Conservation (phyloP, 2,888 invertebrate species). For the Elegia similella region DNA sequence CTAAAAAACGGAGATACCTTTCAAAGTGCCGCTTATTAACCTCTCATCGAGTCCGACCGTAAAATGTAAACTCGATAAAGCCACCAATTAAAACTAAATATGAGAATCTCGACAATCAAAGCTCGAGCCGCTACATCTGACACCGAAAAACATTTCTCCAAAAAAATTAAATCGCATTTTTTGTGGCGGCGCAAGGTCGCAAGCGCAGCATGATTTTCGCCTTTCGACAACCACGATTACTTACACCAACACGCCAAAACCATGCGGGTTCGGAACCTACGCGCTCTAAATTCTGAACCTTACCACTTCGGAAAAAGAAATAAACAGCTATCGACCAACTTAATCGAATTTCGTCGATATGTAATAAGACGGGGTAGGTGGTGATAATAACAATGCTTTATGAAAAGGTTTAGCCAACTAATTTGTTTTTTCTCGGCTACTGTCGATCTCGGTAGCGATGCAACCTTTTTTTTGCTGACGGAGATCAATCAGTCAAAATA, state of each 20-base stretch:
- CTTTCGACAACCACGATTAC: slow-evolving; percentile 66
- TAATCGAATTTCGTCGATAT: slow-evolving; percentile 46
- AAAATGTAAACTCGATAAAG: slow-evolving; percentile 82
- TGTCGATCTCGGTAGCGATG: slow-evolving; percentile 80
- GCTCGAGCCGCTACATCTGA: slow-evolving; percentile 79
- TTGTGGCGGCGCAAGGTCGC: slow-evolving; percentile 72
- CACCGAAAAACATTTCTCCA: slow-evolving; percentile 73
- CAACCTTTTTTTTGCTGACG: slow-evolving; percentile 72
- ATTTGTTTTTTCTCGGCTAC: slow-evolving; percentile 81
- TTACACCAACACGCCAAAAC: slow-evolving; percentile 33
- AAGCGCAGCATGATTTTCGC: slow-evolving; percentile 76
- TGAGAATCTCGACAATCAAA: slow-evolving; percentile 81
- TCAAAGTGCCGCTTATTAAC: slow-evolving; percentile 82
- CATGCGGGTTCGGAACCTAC: slow-evolving; percentile 29
- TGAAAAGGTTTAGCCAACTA: slow-evolving; percentile 81
- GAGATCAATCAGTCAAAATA: slow-evolving; percentile 82
- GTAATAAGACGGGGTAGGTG: slow-evolving; percentile 69
- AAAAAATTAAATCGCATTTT: slow-evolving; percentile 76
- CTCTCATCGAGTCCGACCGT: slow-evolving; percentile 80
- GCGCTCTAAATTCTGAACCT: slow-evolving; percentile 47
- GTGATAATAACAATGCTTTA: slow-evolving; percentile 79
- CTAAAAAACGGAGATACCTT: slow-evolving; percentile 75
- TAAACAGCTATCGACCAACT: slow-evolving; percentile 41
- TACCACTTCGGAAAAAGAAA: slow-evolving; percentile 38
- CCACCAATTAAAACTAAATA: slow-evolving; percentile 82